phyloP scores from a whole-genome alignment of 2,797 vertebrate genomes.

The Phrynocephalus vlangalii region DNA sequence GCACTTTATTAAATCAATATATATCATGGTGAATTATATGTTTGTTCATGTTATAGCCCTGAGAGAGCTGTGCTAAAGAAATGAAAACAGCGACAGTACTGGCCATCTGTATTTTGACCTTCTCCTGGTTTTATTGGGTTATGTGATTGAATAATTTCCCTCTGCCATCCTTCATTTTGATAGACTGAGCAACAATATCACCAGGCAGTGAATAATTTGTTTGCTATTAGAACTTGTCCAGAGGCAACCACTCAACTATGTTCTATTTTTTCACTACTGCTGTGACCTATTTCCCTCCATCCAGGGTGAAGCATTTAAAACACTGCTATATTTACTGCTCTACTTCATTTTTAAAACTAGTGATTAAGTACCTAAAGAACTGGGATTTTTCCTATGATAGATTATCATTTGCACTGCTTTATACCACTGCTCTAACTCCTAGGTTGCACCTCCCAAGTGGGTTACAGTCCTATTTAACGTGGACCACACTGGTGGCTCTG shows the following conservation, averaged over 20 bases:
- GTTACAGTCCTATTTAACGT: background rate
- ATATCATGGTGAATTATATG: background rate
- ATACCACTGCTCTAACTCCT: background rate
- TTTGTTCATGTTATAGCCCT: background rate
- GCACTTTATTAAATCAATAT: background rate
- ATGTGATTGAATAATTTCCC: slow-evolving; percentile 2
- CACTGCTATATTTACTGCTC: background rate
- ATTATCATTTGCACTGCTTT: background rate
- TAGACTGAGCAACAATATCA: background rate
- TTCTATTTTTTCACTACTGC: background rate
- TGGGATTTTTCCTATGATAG: background rate
- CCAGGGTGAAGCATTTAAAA: background rate
- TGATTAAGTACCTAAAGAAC: slow-evolving; percentile 8
- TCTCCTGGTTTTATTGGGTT: slow-evolving; percentile 2
- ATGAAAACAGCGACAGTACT: background rate
- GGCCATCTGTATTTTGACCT: background rate
- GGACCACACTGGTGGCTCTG: background rate
- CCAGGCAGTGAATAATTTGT: background rate
- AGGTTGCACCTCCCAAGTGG: too few species aligned
- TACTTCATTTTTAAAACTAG: slow-evolving; percentile 10
- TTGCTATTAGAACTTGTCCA: background rate
- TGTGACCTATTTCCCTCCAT: background rate
- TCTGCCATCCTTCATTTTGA: slow-evolving; percentile 11
- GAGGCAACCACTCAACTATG: background rate
- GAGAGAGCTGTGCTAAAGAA: background rate